A percentile compares a stretch with the other conserved stretches of the same genome.
Conservation (phyloP, 1,140 invertebrate species). For the Metopolophium dirhodum region DNA sequence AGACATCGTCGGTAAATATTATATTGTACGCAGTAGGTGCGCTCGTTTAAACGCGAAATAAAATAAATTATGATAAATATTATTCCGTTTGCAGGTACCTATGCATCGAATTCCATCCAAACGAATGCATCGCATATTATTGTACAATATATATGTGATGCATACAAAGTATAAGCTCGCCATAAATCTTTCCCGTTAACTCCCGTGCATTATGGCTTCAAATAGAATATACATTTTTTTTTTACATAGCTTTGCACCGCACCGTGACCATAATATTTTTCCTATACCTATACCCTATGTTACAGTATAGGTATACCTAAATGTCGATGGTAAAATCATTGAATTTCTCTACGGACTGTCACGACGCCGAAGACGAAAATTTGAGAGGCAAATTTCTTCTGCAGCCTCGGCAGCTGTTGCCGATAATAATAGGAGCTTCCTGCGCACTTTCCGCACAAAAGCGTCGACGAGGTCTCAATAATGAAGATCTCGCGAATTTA, state of each 20-base stretch:
- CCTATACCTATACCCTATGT: neutral
- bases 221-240: neutral
- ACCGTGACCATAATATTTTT: neutral
- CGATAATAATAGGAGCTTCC: neutral
- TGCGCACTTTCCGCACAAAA: neutral
- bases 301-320: neutral
- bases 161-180: too few species aligned
- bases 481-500: neutral
- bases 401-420: too few species aligned
- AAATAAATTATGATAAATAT: neutral
- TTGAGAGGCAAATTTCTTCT: neutral
- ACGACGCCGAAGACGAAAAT: too few species aligned
- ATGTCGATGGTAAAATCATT: neutral
- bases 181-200: slow-evolving; percentile 23
- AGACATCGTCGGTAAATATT: neutral
- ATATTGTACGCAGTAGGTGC: too few species aligned
- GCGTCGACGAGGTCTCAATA: neutral
- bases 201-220: neutral
- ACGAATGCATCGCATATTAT: neutral
- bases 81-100: neutral
- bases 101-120: neutral
- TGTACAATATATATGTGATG: neutral
- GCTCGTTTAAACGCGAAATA: neutral
- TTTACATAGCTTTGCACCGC: neutral
- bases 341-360: neutral